Conservation (phyloP, 2,888 invertebrate genomes). For the Apodemia duryi region DNA sequence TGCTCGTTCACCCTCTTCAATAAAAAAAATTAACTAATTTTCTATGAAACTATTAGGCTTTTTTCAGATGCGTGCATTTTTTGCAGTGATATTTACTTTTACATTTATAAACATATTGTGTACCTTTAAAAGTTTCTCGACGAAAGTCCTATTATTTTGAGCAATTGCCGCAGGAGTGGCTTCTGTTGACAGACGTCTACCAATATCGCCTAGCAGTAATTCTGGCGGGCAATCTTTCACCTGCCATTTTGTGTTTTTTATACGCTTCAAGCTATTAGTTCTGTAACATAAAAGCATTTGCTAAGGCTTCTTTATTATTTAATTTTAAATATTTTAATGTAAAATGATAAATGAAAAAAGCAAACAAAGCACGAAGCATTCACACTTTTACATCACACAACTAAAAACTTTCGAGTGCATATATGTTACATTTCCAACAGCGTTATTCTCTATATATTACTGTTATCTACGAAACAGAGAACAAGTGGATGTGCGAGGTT, state of each 20-base stretch:
- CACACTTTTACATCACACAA: constrained; percentile 29
- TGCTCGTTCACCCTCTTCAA: too few relatives aligned
- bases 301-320: constrained; percentile 19
- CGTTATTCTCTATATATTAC: background rate
- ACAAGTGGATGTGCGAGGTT: background rate
- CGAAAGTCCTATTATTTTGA: constrained; percentile 98
- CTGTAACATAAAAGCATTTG: constrained; percentile 46
- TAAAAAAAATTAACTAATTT: too few relatives aligned
- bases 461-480: background rate
- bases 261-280: constrained; percentile 80
- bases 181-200: constrained; percentile 80
- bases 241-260: constrained; percentile 82
- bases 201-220: constrained; percentile 64
- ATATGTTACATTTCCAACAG: background rate
- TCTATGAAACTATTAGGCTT: too few relatives aligned
- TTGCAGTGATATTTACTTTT: background rate
- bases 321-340: constrained; percentile 18
- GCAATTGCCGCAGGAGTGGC: constrained; percentile 94
- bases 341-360: constrained; percentile 32
- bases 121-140: constrained; percentile 97
- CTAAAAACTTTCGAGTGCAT: constrained; percentile 19
- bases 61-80: too few relatives aligned
- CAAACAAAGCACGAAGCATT: constrained; percentile 45
- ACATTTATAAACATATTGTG: background rate
- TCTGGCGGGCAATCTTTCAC: constrained; percentile 81